Conservation (phyloP, 2,888 invertebrate species). For the Harpalus rubripes region DNA sequence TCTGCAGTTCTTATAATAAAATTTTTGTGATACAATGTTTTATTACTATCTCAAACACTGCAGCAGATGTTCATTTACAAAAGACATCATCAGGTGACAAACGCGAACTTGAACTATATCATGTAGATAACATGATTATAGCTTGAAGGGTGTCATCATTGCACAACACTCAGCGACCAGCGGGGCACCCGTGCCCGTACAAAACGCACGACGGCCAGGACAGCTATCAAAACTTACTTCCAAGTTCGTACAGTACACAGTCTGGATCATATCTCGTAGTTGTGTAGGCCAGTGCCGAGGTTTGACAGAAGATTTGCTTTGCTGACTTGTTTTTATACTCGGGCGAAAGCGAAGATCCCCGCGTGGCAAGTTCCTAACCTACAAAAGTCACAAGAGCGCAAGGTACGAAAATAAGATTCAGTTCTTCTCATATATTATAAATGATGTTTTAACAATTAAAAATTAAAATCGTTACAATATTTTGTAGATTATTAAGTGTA, state of each 20-base stretch:
- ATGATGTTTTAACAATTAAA: too few species aligned
- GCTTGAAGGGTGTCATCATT: slow-evolving; percentile 31
- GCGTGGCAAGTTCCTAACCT: slow-evolving; percentile 29
- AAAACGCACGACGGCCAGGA: background rate
- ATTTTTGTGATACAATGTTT: background rate
- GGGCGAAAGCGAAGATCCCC: background rate
- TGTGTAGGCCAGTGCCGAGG: slow-evolving; percentile 23
- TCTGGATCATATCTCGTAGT: slow-evolving; percentile 34
- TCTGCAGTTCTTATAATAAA: too few species aligned
- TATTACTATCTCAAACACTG: background rate
- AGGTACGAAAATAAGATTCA: slow-evolving; percentile 6
- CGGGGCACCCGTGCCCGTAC: background rate
- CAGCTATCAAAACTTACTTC: slow-evolving; percentile 59
- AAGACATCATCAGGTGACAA: slow-evolving; percentile 12
- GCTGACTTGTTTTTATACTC: slow-evolving; percentile 33
- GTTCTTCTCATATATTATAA: background rate
- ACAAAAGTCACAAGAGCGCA: slow-evolving; percentile 17
- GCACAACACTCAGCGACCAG: background rate
- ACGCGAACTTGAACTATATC: slow-evolving; percentile 45
- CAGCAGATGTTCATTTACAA: background rate
- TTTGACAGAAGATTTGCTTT: slow-evolving; percentile 25
- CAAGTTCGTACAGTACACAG: slow-evolving; percentile 21
- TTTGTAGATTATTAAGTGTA: too few species aligned
- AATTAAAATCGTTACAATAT: too few species aligned
- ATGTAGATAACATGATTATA: slow-evolving; percentile 50